phyloP scores from a whole-genome alignment of 2,113 vertebrate genomes.

The Eudyptes chrysolophus region DNA sequence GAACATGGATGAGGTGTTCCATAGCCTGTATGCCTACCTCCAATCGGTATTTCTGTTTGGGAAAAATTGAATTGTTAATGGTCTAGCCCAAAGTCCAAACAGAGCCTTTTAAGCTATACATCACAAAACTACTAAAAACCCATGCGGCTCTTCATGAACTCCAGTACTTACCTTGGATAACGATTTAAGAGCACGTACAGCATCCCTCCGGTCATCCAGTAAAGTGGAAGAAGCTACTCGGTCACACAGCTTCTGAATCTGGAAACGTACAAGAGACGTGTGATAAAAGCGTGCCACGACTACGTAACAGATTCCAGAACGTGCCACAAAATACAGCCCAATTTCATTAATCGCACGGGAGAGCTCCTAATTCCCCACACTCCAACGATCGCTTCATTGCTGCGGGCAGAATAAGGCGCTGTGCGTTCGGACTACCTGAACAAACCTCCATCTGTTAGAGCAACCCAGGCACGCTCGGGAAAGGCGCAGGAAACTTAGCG shows the following conservation, averaged over 20 bases:
- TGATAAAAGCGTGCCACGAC: neutral
- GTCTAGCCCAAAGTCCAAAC: fast-evolving
- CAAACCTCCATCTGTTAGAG: too few relatives aligned
- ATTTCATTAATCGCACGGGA: fast-evolving
- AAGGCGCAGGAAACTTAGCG: too few relatives aligned
- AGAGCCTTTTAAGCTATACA: fast-evolving
- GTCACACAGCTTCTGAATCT: constrained; percentile 98
- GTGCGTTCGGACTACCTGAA: neutral
- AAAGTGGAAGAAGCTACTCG: constrained; percentile 95
- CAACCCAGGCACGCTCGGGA: too few relatives aligned
- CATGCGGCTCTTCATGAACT: fast-evolving
- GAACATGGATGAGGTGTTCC: constrained; percentile 90
- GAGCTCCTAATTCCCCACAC: fast-evolving
- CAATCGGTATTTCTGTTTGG: constrained; percentile 89
- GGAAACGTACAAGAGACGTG: neutral
- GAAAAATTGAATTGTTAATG: fast-evolving
- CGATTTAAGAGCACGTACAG: constrained; percentile 93
- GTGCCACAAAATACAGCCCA: fast-evolving
- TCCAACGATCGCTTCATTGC: fast-evolving
- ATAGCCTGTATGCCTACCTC: constrained; percentile 95
- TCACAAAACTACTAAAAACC: fast-evolving
- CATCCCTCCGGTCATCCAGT: constrained; percentile 93
- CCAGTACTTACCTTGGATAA: constrained; percentile 79
- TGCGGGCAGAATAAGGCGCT: too few relatives aligned
- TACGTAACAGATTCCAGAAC: fast-evolving